Base-by-base conservation (phyloP, 2,797 vertebrate genomes). In the Mionectes olivaceus region DNA sequence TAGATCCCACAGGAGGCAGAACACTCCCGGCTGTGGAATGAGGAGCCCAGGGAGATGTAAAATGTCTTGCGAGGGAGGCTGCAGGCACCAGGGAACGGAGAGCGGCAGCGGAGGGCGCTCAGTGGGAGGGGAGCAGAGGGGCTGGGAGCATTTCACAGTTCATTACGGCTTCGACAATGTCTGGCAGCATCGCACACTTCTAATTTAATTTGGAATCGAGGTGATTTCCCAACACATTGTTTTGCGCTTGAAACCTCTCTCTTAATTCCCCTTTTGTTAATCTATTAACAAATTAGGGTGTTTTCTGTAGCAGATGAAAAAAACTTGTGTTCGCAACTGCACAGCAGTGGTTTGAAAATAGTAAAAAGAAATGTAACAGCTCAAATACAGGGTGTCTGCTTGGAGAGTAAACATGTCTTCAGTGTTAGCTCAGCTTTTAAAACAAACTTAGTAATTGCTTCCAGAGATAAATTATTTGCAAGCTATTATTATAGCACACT, bases 401-500 rank as follows among this genome's bases (percentile, higher is more conserved):
- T 67, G 76, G 63, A 92, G n/a, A 89, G 64, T 69, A 90, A 91
- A 88, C 50, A 57, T 23, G 76, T 94, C 83, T 90, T 47, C 81
- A 57, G 50, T 65, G 84, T 92, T 94, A 92, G 87, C 65, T 94
- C 76, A 94, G 89, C 89, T 89, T 78, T 95, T 94, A 86, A 95
- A 96, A 81, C 91, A 93, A 94, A 81, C 49, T 60, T 30, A 71
- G 79, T 95, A 87, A 91, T 94, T 96, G 75, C 67, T 96, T 94
- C 60, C 93, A 94, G 92, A 74, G 76, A 67, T 61, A 95, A 95
- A 93, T 91, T 81, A 93, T 86, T 95, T 94, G 86, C 93, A 94
- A 83, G 77, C 77, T 87, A 61, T 96, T 92, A 92, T 91, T 91
- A 71, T 56, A 91, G 50, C n/a, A 60, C 33, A 64, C 14, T 83